Percentiles rank a stretch among this genome's conserved stretches.
phyloP scores from a whole-genome alignment of 2,797 vertebrate genomes.

The Phrynocephalus forsythii region DNA sequence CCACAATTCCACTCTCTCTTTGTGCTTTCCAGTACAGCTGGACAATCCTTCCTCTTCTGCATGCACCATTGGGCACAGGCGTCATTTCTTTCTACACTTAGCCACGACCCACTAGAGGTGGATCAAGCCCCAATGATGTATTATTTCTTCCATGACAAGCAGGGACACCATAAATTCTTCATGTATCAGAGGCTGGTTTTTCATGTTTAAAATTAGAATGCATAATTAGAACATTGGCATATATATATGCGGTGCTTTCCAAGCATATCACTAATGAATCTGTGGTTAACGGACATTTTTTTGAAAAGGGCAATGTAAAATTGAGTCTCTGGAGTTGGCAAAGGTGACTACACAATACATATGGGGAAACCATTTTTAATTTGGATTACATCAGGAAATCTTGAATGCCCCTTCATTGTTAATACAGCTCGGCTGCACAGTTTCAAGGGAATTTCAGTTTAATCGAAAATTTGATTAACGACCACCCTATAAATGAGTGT shows the following conservation, averaged over 20 bases:
- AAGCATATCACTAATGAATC: background rate
- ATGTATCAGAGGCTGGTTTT: background rate
- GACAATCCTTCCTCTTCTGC: too few species aligned
- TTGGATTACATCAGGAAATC: slow-evolving; percentile 22
- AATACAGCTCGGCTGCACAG: slow-evolving; percentile 23
- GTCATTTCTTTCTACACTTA: too few species aligned
- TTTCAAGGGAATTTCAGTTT: slow-evolving; percentile 35
- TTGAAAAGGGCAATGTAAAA: slow-evolving; percentile 45
- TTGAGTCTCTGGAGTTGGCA: slow-evolving; percentile 3
- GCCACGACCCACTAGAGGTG: background rate
- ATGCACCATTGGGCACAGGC: too few species aligned
- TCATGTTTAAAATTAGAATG: slow-evolving; percentile 1
- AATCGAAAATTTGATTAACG: background rate
- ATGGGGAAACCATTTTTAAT: slow-evolving; percentile 48
- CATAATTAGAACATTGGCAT: slow-evolving; percentile 4
- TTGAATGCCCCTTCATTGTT: slow-evolving; percentile 48
- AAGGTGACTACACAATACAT: slow-evolving; percentile 29
- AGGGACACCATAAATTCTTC: background rate
- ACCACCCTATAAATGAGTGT: background rate
- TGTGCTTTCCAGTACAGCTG: too few species aligned
- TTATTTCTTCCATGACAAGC: background rate
- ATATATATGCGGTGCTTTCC: slow-evolving; percentile 30
- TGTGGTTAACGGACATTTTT: slow-evolving; percentile 5
- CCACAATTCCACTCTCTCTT: too few species aligned
- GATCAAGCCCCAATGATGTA: background rate